phyloP scores from a whole-genome alignment of 2,797 vertebrate genomes.

The Phyllotis vaccarum region DNA sequence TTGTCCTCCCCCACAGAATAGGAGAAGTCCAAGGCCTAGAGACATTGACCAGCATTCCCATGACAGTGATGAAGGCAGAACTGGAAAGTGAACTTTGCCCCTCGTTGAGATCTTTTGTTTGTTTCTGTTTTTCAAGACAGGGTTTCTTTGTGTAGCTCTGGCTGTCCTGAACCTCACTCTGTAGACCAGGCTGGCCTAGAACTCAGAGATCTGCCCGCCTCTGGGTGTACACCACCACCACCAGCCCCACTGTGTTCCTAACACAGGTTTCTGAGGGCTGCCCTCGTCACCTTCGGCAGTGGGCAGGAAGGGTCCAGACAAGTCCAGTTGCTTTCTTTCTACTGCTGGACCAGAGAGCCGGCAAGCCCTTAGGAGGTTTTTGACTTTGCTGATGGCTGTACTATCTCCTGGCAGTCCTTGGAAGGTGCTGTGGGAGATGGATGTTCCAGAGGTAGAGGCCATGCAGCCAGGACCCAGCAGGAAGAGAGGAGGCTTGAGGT shows the following conservation, averaged over 20 bases:
- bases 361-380: neutral
- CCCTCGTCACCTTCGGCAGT: neutral
- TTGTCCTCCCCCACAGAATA: neutral
- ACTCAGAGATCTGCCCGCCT: no score
- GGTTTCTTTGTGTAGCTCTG: neutral
- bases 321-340: neutral
- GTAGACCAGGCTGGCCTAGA: no score
- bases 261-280: neutral
- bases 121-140: neutral
- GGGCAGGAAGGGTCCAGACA: neutral
- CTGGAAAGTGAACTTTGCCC: neutral
- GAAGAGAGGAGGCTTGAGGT: neutral
- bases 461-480: neutral
- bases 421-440: neutral
- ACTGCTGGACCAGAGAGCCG: neutral
- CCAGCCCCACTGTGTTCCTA: neutral
- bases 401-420: neutral
- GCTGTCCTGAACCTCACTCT: no score
- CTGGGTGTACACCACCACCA: neutral
- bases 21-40: slow-evolving; percentile 15
- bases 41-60: neutral
- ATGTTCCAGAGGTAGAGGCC: neutral
- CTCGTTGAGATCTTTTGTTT: neutral
- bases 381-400: neutral
- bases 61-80: neutral